These are phyloP conservation scores for Acanthosepion esculentum DNA, from an alignment of 2,888 invertebrate species.

Conservation along the genomic window DNA sequence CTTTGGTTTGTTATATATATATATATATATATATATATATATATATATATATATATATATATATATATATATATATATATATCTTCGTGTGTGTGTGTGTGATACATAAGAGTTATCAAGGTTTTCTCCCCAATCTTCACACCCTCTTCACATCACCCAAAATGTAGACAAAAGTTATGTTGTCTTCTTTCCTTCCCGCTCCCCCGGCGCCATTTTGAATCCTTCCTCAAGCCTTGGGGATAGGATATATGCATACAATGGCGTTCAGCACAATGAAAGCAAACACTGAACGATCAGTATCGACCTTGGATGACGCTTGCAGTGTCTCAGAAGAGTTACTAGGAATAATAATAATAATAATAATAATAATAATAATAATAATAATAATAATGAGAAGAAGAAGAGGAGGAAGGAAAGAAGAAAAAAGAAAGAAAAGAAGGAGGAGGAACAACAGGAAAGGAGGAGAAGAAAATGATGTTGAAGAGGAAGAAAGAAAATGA, in stretches of 20 bases:
- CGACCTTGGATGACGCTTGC: conserved; percentile 17
- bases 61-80: neutral
- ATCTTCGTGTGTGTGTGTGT: neutral
- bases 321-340: neutral
- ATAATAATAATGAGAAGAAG: too few species aligned
- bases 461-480: too few species aligned
- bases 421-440: too few species aligned
- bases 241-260: neutral
- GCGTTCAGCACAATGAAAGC: neutral
- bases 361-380: too few species aligned
- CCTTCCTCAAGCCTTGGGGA: neutral
- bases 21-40: neutral
- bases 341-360: too few species aligned
- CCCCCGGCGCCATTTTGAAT: neutral
- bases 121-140: neutral
- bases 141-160: neutral
- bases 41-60: neutral
- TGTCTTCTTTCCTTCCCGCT: neutral
- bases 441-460: too few species aligned
- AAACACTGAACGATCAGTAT: neutral
- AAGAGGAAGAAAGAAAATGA: too few species aligned
- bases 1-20: too few species aligned
- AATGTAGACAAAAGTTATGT: neutral
- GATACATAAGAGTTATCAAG: neutral
- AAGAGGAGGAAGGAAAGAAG: too few species aligned